Evolutionary conservation across 2,888 invertebrate species (phyloP).

Genomic region (Stenichneumon culpator): DNA sequence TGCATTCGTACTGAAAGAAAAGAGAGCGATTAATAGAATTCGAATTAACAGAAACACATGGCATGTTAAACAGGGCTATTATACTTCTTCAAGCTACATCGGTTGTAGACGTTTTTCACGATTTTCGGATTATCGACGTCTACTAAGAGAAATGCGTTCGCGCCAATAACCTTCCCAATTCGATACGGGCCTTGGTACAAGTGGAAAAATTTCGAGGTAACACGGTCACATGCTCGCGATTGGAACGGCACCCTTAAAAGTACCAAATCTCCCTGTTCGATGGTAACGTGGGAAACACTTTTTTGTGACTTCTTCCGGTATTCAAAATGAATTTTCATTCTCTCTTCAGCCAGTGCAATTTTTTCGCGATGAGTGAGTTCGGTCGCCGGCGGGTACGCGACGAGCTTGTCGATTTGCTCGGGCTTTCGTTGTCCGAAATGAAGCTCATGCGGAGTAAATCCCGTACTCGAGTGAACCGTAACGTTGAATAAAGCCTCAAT

Average conservation of each 20-base stretch:
- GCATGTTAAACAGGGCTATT: neutral
- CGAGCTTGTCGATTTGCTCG: neutral
- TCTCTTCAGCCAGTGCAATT: neutral
- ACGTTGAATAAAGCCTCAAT: neutral
- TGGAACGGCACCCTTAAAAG: slow-evolving; percentile 24
- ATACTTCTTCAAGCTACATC: neutral
- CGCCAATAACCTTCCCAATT: neutral
- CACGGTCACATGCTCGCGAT: neutral
- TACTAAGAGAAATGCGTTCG: neutral
- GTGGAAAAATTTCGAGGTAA: neutral
- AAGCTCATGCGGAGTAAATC: neutral
- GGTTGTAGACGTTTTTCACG: neutral
- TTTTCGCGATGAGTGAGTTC: neutral
- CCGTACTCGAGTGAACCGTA: neutral
- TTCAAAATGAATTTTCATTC: neutral
- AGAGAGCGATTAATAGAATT: neutral
- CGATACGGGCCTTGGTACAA: neutral
- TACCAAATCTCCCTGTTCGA: slow-evolving; percentile 32
- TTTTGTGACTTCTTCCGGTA: neutral
- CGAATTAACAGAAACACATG: neutral
- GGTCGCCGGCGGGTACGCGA: neutral
- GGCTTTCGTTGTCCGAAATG: neutral
- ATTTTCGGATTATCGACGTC: neutral
- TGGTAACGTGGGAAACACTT: neutral
- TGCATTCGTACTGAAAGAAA: neutral